Evolutionary conservation across 2,797 vertebrate species (phyloP).

Genomic region (Danio kyathit): DNA sequence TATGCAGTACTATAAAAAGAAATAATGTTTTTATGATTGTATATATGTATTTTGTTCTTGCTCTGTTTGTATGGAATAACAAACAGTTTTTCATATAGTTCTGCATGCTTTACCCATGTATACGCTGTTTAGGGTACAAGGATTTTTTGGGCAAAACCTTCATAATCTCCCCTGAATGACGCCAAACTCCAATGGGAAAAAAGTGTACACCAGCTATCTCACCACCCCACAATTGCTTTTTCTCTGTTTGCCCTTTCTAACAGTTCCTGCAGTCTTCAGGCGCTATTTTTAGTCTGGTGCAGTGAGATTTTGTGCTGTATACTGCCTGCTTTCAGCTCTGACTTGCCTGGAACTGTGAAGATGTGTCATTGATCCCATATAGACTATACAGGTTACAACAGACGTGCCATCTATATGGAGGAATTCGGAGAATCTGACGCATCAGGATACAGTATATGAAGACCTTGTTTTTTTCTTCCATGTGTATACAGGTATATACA

Average conservation of each 20-base stretch:
- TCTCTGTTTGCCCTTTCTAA: slow-evolving; percentile 41
- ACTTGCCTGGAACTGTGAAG: slow-evolving; percentile 28
- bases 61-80: too few species aligned
- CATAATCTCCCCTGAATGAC: slow-evolving; percentile 24
- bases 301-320: slow-evolving; percentile 19
- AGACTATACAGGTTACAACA: neutral
- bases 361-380: slow-evolving; percentile 35
- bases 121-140: neutral
- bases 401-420: neutral
- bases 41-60: too few species aligned
- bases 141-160: slow-evolving; percentile 3
- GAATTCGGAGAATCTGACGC: neutral
- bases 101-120: neutral
- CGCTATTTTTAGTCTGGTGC: slow-evolving; percentile 43
- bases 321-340: slow-evolving; percentile 39
- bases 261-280: slow-evolving; percentile 16
- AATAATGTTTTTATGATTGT: too few species aligned
- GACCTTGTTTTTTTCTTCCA: neutral
- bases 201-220: slow-evolving; percentile 28
- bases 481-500: neutral
- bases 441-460: too few species aligned
- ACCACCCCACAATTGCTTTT: slow-evolving; percentile 22
- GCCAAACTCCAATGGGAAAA: slow-evolving; percentile 29
- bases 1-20: too few species aligned
- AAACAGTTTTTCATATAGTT: neutral